Base-by-base conservation (phyloP, 2,888 invertebrate species). In the Lithophane socia region DNA sequence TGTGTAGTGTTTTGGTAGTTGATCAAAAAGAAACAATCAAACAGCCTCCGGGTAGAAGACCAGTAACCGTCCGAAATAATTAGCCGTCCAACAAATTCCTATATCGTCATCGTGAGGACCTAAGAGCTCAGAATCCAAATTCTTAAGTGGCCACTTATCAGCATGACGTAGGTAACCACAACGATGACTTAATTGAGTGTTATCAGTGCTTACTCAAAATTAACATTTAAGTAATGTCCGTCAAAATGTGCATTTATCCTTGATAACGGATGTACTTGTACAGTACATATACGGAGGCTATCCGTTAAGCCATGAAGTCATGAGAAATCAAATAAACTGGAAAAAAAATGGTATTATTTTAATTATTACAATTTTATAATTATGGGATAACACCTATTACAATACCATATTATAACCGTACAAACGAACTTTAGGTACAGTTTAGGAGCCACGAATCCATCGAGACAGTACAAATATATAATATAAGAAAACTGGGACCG, bases 81-180 rank as follows among this genome's bases (percentile, higher is more conserved):
- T 10, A 75, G 47, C n/a, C 9, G 4, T 21, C 16, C 16, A 44
- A 58, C 7, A 56, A 64, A n/a, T 73, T 18, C 3, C 10, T 29
- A 12, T 56, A 49, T 75, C n/a, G 47, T 54, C 21, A 29, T 37
- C 5, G 29, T 18, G n/a, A 37, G 10, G 44, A 54, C 13, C 18
- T 49, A 63, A 49, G 58, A 52, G 8, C 7, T 64, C 16, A 21
- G 58, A 68, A 44, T 37, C 24, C 8, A 47, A 58, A 37, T 67
- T 52, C 63, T 64, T 77, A 58, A 47, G 37, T 68, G 21, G 52
- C 56, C 12, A 64, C 56, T 68, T 58, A 64, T 52, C 67, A 54
- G 16, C 21, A 64, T 78, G 80, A 83, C 80, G 79, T 60, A 54
- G 12, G 7, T 60, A 56, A 80, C 70, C n/a, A 65, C 52, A 69